Evolutionary conservation across 2,113 vertebrate species (phyloP).

Genomic region (Cygnus buccinator): DNA sequence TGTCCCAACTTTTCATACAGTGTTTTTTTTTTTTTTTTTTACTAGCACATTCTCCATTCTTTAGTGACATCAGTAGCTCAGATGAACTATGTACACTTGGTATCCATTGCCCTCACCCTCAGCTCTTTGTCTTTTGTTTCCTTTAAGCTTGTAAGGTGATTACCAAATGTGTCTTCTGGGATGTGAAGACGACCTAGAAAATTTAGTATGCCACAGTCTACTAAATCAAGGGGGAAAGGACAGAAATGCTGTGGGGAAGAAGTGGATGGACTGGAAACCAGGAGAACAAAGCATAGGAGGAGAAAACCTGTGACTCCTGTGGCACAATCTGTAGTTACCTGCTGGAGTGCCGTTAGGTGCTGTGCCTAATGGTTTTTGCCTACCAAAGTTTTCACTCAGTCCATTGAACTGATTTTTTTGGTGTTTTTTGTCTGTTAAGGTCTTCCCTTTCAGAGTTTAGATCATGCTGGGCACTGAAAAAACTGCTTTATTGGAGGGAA

Average conservation of each 20-base stretch:
- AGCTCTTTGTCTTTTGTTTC: accelerated
- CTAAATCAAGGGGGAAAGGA: background rate
- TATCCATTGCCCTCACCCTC: background rate
- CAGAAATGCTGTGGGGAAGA: background rate
- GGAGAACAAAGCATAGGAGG: background rate
- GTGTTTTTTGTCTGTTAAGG: background rate
- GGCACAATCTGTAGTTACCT: background rate
- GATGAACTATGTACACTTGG: background rate
- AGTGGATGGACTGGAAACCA: background rate
- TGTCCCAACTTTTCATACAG: background rate
- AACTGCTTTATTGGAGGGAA: background rate
- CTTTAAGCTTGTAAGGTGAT: background rate
- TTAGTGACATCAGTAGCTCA: background rate
- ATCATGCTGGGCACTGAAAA: background rate
- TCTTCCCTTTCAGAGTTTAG: background rate
- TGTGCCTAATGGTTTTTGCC: background rate
- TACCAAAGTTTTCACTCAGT: background rate
- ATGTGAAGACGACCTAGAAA: background rate
- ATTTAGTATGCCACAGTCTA: background rate
- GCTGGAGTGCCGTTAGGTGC: background rate
- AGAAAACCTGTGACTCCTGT: background rate
- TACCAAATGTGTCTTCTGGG: background rate
- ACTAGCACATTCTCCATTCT: no score
- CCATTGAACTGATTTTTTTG: background rate
- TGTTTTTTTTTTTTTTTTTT: no score